Evolutionary conservation across 2,888 invertebrate species (phyloP), one percentile per base, ranked within the genome.

Genomic region (Diaphora mendica): DNA sequence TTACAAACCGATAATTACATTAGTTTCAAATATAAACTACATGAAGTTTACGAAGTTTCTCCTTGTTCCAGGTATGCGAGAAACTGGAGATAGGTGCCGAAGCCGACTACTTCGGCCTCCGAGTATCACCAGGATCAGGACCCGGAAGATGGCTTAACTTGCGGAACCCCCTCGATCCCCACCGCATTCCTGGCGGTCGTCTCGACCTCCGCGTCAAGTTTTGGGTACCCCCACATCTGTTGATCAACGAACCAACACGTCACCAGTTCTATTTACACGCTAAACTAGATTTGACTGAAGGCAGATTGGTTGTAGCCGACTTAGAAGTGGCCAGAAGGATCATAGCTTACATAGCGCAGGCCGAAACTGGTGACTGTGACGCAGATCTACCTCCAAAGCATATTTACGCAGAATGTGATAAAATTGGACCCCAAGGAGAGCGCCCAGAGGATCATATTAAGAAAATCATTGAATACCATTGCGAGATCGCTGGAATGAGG

Each of bases 211-310:
- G 97, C 81, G 98, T 98, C 83, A 99, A 99, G 93, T 99, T 98
- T 96, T 98, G 98, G 98, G 98, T 99, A 66, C 98, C 98, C 4
- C 98, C 98, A 4, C 98, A 98, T 92, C 97, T 97, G 77, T 96
- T 99, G 77, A 96, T 98, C 78, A 98, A 98, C 92, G 98, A 98
- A 89, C 97, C 97, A 64, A 98, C 98, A 35, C 97, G 98, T 96
- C 98, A 98, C 91, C 97, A 98, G 90, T 98, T 98, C 93, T 99
- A 98, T 90, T 96, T 98, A 81, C 98, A 98, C 91, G 97, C 98
- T 3, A 97, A 97, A 86, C 96, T 97, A 64, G 98, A 98, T 90
- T 93, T 98, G 80, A 94, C 97, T 68, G 97, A 98, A 88, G 97
- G 97, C 30, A 96, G 97, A 76, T 95, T 98, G 26, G 96, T 97